phyloP scores from a whole-genome alignment of 2,797 vertebrate species.

The Natrix natrix region DNA sequence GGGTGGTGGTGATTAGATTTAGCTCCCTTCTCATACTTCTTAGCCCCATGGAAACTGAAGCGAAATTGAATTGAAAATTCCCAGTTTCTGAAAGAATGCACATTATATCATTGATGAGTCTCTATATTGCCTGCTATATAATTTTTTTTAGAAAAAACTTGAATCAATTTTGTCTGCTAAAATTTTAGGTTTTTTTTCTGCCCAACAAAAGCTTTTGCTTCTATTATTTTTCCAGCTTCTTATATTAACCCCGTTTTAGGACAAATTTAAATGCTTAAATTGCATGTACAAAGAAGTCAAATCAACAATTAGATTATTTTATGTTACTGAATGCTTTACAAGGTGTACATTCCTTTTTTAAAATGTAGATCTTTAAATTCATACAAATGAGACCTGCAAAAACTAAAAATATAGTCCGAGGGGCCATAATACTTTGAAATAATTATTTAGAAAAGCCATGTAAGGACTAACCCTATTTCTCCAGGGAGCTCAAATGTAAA shows the following conservation, averaged over 20 bases:
- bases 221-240: neutral
- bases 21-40: neutral
- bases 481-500: neutral
- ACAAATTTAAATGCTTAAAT: slow-evolving; percentile 37
- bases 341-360: neutral
- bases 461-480: neutral
- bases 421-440: neutral
- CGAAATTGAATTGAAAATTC: slow-evolving; percentile 16
- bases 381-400: neutral
- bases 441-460: neutral
- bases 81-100: neutral
- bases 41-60: neutral
- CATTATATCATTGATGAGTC: neutral
- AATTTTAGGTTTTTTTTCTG: slow-evolving; percentile 22
- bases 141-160: neutral
- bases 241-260: slow-evolving; percentile 22
- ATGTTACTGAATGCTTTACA: neutral
- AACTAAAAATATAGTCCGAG: neutral
- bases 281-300: slow-evolving; percentile 45
- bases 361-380: neutral
- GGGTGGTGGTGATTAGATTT: neutral
- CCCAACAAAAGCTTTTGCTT: neutral
- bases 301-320: slow-evolving; percentile 26
- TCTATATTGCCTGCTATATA: neutral
- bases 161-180: neutral